phyloP scores from a whole-genome alignment of 2,797 vertebrate species.

The Sternarchorhynchus goeldii region DNA sequence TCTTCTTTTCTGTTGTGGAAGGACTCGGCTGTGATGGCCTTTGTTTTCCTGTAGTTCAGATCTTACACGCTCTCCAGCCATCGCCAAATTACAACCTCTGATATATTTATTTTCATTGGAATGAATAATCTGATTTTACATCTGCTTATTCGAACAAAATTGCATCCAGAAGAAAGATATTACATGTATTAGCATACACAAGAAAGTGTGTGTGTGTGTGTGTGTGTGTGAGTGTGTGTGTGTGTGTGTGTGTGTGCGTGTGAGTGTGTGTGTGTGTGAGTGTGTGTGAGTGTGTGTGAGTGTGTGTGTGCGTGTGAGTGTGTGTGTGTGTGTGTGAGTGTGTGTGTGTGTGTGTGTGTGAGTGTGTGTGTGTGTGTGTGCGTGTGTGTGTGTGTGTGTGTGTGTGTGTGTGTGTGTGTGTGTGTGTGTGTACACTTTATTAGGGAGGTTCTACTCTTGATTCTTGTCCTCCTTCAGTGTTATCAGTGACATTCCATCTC shows the following conservation, averaged over 20 bases:
- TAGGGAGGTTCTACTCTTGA: neutral
- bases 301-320: conserved; percentile 12
- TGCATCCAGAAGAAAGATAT: neutral
- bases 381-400: conserved; percentile 23
- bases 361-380: conserved; percentile 18
- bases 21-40: neutral
- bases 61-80: neutral
- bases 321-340: neutral
- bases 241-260: conserved; percentile 30
- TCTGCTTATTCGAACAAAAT: too few relatives aligned
- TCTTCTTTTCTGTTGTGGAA: neutral
- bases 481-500: conserved; percentile 65
- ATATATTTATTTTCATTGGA: neutral
- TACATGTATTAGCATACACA: neutral
- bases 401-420: conserved; percentile 30
- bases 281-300: conserved; percentile 31
- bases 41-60: neutral
- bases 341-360: conserved; percentile 34
- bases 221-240: conserved; percentile 29
- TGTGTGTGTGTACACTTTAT: neutral
- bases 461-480: conserved; percentile 53
- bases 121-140: too few relatives aligned
- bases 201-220: neutral
- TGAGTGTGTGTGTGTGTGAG: too few relatives aligned
- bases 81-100: neutral